Base-by-base conservation (phyloP, 2,113 vertebrate species). In the Aix galericulata region DNA sequence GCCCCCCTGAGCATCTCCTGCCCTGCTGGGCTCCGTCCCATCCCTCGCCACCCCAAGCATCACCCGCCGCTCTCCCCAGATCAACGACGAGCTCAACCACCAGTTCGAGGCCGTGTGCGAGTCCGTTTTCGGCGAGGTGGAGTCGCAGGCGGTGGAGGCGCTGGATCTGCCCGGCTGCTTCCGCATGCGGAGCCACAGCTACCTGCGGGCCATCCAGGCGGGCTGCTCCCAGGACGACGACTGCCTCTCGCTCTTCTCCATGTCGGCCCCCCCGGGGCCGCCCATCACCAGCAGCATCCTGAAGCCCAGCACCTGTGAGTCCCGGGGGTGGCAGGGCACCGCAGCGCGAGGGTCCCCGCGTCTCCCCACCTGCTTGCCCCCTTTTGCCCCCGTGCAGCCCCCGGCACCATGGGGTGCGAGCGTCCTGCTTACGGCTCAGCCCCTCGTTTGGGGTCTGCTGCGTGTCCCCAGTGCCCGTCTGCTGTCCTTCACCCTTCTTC, bases 161-260 rank as follows among this genome's bases (percentile, higher is more conserved):
- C 96, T 99, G 97, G 99, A 99, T 96, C 99, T 99, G 95, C 99
- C 99, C 2, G 99, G 99, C 60, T 99, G 99, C 96, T 99, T 99
- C 97, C 99, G 99, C 92, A 99, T 99, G 95, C 98, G 99, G 96
- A 99, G 99, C 98, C 99, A 99, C 98, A 99, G 99, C 98, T 99
- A 99, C 97, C 98, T 99, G 89, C 98, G 99, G 32, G 99, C 99
- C 98, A 99, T 99, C 97, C 99, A 99, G 97, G 99, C 99, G 0
- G 99, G 99, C 96, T 99, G 99, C 96, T 99, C 99, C 96, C 99
- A 99, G 98, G 99, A 99, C 4, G 99, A 99, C 2, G 99, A 99
- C 97, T 99, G 99, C 97, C 98, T 99, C 95, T 99, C 99, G 4
- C 99, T 99, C 96, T 99, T 99, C 97, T 99, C 98, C 95, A 98